Evolutionary conservation across 1,140 invertebrate species (phyloP).

Genomic region (Orchesella cincta): DNA sequence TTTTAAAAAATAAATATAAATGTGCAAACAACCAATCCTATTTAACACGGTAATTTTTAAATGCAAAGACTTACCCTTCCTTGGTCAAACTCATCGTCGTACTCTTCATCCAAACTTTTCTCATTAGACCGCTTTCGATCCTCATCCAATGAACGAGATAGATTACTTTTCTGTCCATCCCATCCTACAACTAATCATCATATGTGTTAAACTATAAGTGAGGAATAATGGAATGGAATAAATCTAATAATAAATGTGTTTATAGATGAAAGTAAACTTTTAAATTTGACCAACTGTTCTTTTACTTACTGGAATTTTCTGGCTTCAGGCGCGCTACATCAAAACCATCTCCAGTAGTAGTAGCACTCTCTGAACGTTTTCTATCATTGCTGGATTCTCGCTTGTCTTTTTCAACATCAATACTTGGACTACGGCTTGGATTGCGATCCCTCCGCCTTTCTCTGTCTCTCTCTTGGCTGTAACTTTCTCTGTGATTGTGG

Average conservation of each 20-base stretch:
- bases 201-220: too few species aligned
- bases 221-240: too few species aligned
- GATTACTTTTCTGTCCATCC: slow-evolving; percentile 20
- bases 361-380: background rate
- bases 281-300: background rate
- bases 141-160: slow-evolving; percentile 32
- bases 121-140: slow-evolving; percentile 25
- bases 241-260: background rate
- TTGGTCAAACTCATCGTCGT: slow-evolving; percentile 44
- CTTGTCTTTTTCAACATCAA: background rate
- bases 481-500: background rate
- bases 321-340: background rate
- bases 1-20: too few species aligned
- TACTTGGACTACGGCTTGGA: slow-evolving; percentile 1
- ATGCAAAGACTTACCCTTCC: slow-evolving; percentile 34
- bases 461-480: slow-evolving; percentile 10
- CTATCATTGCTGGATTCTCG: background rate
- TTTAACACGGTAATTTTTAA: too few species aligned
- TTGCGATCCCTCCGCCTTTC: slow-evolving; percentile 1
- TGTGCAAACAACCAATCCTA: too few species aligned
- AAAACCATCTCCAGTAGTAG: background rate
- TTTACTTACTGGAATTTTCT: too few species aligned
- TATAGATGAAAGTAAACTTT: background rate
- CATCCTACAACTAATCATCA: slow-evolving; percentile 35
- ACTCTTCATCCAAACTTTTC: slow-evolving; percentile 32